A percentile compares a stretch with the other conserved stretches of the same genome.
These are phyloP conservation scores for Catocala fraxini DNA, from an alignment of 2,888 invertebrate species.

Conservation along the genomic window DNA sequence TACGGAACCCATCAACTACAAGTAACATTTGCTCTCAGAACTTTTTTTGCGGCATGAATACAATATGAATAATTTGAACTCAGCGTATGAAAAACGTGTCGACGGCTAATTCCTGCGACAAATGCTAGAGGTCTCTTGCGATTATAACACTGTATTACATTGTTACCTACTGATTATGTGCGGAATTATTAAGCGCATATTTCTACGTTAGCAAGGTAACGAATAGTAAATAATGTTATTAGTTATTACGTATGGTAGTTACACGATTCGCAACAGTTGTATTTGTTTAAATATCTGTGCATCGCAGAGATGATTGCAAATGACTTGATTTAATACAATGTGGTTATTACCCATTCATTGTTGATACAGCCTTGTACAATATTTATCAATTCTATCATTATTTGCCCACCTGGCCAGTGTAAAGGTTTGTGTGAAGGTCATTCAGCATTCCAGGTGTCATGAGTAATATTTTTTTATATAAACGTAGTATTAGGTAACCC, in stretches of 20 bases:
- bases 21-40: no score
- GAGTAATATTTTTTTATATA: no score
- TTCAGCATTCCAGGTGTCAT: no score
- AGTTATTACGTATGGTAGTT: background rate
- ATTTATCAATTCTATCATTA: no score
- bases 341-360: background rate
- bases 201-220: background rate
- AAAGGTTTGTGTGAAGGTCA: no score
- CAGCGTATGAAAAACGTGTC: conserved; percentile 56
- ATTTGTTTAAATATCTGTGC: background rate
- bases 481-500: no score
- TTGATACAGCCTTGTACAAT: no score
- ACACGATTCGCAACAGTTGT: background rate
- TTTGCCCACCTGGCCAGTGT: no score
- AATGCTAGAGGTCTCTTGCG: conserved; percentile 20
- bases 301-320: background rate
- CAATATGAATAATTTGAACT: conserved; percentile 57
- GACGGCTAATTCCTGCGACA: conserved; percentile 43
- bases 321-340: background rate
- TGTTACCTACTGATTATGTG: conserved; percentile 3
- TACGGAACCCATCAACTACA: no score
- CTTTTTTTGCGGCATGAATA: no score
- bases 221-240: conserved; percentile 3
- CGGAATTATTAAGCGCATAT: background rate
- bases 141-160: conserved; percentile 15